Conservation (phyloP, 2,113 vertebrate genomes). For the Drymodes brunneopygia region DNA sequence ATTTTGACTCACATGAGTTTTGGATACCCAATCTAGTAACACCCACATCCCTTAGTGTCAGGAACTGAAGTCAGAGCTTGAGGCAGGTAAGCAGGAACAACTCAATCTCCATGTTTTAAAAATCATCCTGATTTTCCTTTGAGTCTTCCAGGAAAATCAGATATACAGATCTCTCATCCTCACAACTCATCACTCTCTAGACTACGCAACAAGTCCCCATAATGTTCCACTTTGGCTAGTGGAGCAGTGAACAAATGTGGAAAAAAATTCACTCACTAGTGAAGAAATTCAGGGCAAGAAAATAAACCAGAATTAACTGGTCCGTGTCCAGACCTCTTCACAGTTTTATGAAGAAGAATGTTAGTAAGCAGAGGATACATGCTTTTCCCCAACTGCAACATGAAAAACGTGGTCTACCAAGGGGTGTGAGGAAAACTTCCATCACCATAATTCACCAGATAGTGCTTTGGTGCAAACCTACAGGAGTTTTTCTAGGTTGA, state of each 20-base stretch:
- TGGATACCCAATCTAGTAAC: background rate
- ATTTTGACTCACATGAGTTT: background rate
- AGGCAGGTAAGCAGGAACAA: background rate
- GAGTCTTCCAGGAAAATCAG: background rate
- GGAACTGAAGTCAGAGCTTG: background rate
- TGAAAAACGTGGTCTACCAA: background rate
- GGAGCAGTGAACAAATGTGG: background rate
- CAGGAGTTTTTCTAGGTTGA: background rate
- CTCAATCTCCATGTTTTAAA: background rate
- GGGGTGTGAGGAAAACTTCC: background rate
- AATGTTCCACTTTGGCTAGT: background rate
- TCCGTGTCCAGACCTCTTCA: background rate
- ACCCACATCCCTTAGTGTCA: background rate
- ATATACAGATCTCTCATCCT: background rate
- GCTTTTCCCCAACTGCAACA: background rate
- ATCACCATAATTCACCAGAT: background rate
- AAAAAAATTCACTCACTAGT: background rate
- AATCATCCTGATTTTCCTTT: background rate
- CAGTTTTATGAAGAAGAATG: background rate
- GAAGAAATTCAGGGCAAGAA: constrained; percentile 23
- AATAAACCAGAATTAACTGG: background rate
- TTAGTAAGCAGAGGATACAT: background rate
- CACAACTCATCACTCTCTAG: background rate
- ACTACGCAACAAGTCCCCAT: background rate
- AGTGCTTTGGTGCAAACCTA: background rate